These are phyloP conservation scores for Macrosiphum euphorbiae DNA, from an alignment of 2,888 invertebrate species.

Conservation along the genomic window DNA sequence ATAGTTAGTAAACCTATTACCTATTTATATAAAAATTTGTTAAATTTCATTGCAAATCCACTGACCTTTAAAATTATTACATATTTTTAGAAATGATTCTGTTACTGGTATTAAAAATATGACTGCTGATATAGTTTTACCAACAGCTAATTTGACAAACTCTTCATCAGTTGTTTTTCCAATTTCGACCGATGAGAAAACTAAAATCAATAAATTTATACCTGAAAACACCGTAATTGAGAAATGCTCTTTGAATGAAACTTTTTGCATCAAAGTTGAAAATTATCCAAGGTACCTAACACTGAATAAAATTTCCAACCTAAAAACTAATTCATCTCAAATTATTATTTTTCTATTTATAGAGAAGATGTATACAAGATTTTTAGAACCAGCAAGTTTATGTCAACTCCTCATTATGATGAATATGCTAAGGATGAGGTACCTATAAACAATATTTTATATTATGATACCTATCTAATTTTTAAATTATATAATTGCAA, in stretches of 20 bases:
- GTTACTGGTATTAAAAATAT: background rate
- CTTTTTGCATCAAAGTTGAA: slow-evolving; percentile 47
- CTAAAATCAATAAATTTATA: slow-evolving; percentile 1
- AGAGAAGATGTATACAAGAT: slow-evolving; percentile 48
- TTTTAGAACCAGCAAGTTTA: slow-evolving; percentile 52
- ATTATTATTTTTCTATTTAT: background rate
- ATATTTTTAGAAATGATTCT: slow-evolving; percentile 12
- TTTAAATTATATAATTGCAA: background rate
- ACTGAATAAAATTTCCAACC: background rate
- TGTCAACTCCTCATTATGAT: slow-evolving; percentile 7
- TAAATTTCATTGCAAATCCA: background rate
- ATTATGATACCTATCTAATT: background rate
- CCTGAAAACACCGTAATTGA: slow-evolving; percentile 25
- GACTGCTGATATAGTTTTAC: background rate
- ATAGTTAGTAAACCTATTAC: background rate
- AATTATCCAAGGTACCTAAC: slow-evolving; percentile 56
- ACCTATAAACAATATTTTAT: background rate
- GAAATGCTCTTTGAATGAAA: slow-evolving; percentile 51
- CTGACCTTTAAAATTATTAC: background rate
- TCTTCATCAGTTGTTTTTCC: slow-evolving; percentile 25
- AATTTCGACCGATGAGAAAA: background rate
- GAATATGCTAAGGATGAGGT: slow-evolving; percentile 27
- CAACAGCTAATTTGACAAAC: slow-evolving; percentile 1
- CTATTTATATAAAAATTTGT: background rate
- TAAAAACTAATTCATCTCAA: background rate